Evolutionary conservation across 2,888 invertebrate species (phyloP), one percentile per base, ranked within the genome.

Genomic region (Scrobipalpa atriplicella): DNA sequence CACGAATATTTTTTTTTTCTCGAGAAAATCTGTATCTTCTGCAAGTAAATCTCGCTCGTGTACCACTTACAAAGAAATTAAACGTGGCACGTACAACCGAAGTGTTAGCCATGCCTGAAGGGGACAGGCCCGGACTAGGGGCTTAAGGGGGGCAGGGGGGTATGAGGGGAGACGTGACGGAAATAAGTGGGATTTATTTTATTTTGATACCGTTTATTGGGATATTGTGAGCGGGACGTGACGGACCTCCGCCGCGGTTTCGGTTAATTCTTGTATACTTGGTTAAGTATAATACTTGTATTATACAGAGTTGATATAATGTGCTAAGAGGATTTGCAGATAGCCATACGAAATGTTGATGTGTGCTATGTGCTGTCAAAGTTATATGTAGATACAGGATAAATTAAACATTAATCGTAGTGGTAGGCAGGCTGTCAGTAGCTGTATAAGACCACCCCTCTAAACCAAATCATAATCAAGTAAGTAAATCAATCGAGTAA

Each of bases 41-140:
- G 5, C 29, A 29, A 29, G 29, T 29, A 29, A 29, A 29, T 29
- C 29, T 29, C 5, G 5, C 13, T 10, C 47, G n/a, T 47, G 47
- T 47, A 47, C 65, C 41, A 72, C 73, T 76, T 75, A 74, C 70
- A 72, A 71, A 74, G 74, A 73, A 75, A 77, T 77, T 76, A 78
- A 70, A 67, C 54, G 70, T 58, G 66, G 68, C 69, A 51, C 71
- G 66, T 71, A 71, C 70, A 72, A 73, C 71, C 73, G 71, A 72
- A 72, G 69, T 72, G 68, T 67, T 68, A 69, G 62, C 68, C 67
- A 64, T 62, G 70, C 54, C n/a, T 63, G 5, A 54, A 56, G 54
- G 54, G 54, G 19, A 19, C 19, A 18, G 54, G 47, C n/a, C 1
- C n/a, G n/a, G 41, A 41, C 13, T 29, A 5, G 29, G 29, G 29